Evolutionary conservation across 2,888 invertebrate genomes (phyloP).

Genomic region (Pandemis cinnamomeana): DNA sequence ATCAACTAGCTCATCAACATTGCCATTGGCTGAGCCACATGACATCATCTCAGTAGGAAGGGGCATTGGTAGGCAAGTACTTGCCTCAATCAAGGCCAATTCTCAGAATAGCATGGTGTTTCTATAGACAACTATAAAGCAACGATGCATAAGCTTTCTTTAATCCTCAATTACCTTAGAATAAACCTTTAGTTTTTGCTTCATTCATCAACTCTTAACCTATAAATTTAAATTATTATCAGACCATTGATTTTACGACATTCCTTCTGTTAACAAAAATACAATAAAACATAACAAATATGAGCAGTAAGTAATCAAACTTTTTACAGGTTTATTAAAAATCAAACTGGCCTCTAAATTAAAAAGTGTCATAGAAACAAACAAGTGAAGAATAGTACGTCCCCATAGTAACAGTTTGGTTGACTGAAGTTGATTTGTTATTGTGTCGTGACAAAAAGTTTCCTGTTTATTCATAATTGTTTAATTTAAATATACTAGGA

Average conservation of each 20-base stretch:
- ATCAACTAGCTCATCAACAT: slow-evolving; percentile 9
- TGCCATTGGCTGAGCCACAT: slow-evolving; percentile 44
- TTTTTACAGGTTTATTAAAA: background rate
- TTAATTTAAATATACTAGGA: slow-evolving; percentile 29
- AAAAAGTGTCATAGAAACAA: slow-evolving; percentile 29
- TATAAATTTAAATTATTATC: slow-evolving; percentile 52
- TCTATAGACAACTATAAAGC: slow-evolving; percentile 37
- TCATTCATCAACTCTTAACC: slow-evolving; percentile 66
- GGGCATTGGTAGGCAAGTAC: slow-evolving; percentile 46
- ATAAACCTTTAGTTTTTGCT: slow-evolving; percentile 68
- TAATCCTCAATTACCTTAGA: slow-evolving; percentile 62
- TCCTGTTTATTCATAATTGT: slow-evolving; percentile 26
- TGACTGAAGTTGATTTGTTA: slow-evolving; percentile 29
- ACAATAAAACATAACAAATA: background rate
- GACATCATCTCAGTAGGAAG: slow-evolving; percentile 60
- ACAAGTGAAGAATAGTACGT: slow-evolving; percentile 17
- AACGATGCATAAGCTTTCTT: slow-evolving; percentile 11
- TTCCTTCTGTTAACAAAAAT: background rate
- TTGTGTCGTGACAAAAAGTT: slow-evolving; percentile 22
- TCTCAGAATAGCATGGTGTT: slow-evolving; percentile 44
- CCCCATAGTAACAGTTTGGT: slow-evolving; percentile 24
- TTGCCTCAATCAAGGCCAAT: slow-evolving; percentile 54
- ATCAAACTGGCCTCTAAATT: slow-evolving; percentile 22
- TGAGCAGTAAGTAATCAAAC: background rate
- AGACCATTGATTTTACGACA: background rate